Evolutionary conservation across 2,888 invertebrate species (phyloP), one percentile per base, ranked within the genome.

Genomic region (Andrena haemorrhoa): DNA sequence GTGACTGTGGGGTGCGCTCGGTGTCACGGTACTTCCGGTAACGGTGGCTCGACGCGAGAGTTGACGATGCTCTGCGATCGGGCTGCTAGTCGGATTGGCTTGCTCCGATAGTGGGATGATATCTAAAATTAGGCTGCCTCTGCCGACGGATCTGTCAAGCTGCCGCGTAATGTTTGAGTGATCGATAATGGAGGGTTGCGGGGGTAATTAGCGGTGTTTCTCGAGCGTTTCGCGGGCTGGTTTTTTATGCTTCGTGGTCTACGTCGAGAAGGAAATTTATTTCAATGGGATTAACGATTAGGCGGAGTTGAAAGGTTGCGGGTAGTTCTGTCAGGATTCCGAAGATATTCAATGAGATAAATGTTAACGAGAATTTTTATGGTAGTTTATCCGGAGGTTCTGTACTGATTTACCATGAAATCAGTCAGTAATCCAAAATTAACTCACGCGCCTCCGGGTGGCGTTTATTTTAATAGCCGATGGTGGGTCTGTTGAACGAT

Each of bases 71-170:
- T 56, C n/a, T 41, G 78, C 53, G 47, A 66, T 60, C 74, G 23
- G 74, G 64, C 29, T 47, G 68, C 51, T 69, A 16, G 74, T 77
- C 31, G 76, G 76, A 87, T 87, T 82, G 79, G 79, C 64, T 71
- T 61, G 29, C 81, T 72, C 29, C 81, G 76, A 87, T 79, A 83
- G 74, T 79, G 73, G 83, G 81, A 87, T 79, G 83, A 66, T 71
- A 53, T 70, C 85, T 87, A 88, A 85, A 88, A 87, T 88, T 88
- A 86, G 82, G 64, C 61, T 33, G 60, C 75, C 72, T 72, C 69
- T 83, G 79, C 79, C 73, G 79, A 85, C 76, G 49, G 75, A 86
- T 77, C 86, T 86, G 78, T 86, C 61, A 86, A 79, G 70, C 73
- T 58, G 56, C 69, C 61, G 53, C 72, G 79, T 70, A 64, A 64